A percentile compares a stretch with the other conserved stretches of the same genome.
These are phyloP conservation scores for Vollenhovia emeryi DNA, from an alignment of 1,140 invertebrate species.

Conservation along the genomic window DNA sequence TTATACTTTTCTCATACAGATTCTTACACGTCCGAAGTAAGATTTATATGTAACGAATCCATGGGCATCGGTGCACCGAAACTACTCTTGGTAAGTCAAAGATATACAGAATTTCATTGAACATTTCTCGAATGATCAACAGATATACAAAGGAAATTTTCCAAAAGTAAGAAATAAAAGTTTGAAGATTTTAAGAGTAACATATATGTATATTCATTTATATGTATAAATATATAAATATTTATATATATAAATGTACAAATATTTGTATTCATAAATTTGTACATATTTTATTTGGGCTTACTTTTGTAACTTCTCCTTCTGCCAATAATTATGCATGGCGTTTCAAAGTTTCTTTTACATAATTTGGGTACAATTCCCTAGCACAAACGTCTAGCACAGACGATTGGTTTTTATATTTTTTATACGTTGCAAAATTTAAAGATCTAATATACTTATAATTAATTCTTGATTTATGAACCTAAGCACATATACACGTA, in stretches of 20 bases:
- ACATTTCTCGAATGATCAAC: not conserved
- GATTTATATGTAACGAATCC: conserved; percentile 71
- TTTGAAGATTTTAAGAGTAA: not conserved
- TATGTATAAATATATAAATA: not conserved
- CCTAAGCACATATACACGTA: not conserved
- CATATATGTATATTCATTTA: not conserved
- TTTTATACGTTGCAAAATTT: too few species aligned
- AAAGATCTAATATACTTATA: not conserved
- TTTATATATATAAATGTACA: not conserved
- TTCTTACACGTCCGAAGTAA: conserved; percentile 70
- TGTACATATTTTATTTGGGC: not conserved
- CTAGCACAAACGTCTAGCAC: not conserved
- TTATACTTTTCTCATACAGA: conserved; percentile 45
- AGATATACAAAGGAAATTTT: not conserved
- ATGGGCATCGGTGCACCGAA: conserved; percentile 69
- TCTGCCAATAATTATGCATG: not conserved
- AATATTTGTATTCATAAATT: not conserved
- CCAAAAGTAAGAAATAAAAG: conserved; percentile 2
- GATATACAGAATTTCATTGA: not conserved
- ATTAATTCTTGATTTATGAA: not conserved
- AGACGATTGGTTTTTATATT: not conserved
- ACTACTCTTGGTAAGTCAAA: conserved; percentile 74
- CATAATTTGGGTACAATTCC: not conserved
- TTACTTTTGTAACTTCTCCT: conserved; percentile 2
- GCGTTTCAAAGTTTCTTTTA: not conserved